These are phyloP conservation scores for Motacilla alba DNA, from an alignment of 2,113 vertebrate genomes.

Conservation along the genomic window DNA sequence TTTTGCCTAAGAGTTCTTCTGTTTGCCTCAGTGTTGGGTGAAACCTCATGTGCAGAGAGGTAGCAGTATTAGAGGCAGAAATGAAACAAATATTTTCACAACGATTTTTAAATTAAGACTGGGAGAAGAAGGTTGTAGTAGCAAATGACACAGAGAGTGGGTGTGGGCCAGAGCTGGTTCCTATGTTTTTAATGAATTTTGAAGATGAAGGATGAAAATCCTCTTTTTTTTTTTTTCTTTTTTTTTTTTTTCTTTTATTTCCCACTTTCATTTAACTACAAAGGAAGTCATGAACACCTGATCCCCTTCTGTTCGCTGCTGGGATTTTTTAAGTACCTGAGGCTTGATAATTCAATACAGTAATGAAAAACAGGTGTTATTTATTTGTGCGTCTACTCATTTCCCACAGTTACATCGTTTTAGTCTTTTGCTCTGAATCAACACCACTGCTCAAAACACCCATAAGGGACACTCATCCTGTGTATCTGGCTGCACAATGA, in stretches of 20 bases:
- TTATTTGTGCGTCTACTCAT: neutral
- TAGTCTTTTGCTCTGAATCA: neutral
- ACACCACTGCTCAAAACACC: neutral
- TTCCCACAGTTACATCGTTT: neutral
- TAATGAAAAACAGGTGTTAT: neutral
- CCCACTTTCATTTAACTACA: neutral
- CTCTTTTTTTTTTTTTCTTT: fast-evolving
- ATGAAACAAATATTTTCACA: neutral
- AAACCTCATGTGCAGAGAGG: neutral
- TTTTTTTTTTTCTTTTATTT: fast-evolving
- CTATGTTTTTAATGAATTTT: neutral
- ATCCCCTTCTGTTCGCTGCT: neutral
- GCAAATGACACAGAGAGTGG: neutral
- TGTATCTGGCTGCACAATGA: neutral
- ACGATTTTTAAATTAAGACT: neutral
- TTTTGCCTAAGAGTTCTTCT: neutral
- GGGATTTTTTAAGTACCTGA: neutral
- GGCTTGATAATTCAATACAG: neutral
- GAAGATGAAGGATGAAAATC: neutral
- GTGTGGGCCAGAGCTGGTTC: neutral
- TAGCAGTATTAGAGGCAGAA: neutral
- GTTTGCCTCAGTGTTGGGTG: neutral
- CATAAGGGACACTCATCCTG: neutral
- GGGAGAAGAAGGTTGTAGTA: neutral
- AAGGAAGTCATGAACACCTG: neutral